Percentiles rank a stretch among this genome's conserved stretches.
Conservation (phyloP, 2,113 vertebrate genomes). For the Nycticorax nycticorax region DNA sequence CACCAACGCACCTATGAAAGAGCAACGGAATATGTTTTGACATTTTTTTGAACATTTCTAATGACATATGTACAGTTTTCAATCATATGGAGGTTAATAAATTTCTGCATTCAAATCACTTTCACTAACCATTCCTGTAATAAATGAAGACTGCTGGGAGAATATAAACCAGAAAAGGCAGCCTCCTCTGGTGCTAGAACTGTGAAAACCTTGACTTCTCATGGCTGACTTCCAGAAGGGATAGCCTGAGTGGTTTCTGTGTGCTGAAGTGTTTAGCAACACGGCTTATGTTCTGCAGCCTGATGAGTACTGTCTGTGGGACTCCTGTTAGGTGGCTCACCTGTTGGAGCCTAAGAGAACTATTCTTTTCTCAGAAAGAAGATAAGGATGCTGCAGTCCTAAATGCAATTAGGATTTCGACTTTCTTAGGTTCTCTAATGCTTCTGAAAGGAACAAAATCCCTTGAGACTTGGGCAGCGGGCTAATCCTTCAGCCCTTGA, state of each 20-base stretch:
- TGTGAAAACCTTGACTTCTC: neutral
- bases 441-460: neutral
- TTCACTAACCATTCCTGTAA: neutral
- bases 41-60: neutral
- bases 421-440: neutral
- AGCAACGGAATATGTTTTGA: neutral
- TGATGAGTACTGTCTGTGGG: neutral
- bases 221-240: rapidly evolving
- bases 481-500: neutral
- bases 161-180: neutral
- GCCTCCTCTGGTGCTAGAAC: neutral
- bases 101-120: neutral
- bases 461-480: neutral
- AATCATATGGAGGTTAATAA: neutral
- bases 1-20: neutral
- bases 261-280: neutral
- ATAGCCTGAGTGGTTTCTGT: neutral
- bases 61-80: neutral
- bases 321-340: neutral
- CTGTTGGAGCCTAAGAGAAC: neutral
- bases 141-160: neutral
- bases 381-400: neutral
- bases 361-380: neutral
- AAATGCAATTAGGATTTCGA: neutral
- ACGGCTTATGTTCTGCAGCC: neutral